These are phyloP conservation scores for Parazoanthus atlanticus DNA, from an alignment of 92 coral and sea anemone species.

Conservation along the genomic window DNA sequence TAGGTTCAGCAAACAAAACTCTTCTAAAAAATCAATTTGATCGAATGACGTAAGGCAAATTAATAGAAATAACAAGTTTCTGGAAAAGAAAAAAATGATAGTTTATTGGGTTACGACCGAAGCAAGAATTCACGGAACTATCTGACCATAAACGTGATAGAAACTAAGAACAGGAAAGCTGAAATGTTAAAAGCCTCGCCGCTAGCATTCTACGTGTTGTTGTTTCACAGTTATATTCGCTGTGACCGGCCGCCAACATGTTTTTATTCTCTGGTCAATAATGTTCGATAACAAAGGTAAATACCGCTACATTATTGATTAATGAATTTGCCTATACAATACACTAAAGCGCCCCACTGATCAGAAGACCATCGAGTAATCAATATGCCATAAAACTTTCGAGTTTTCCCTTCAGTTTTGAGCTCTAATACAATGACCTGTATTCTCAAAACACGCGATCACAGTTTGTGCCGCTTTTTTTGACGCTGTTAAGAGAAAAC, in stretches of 20 bases:
- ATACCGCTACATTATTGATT: slow-evolving; percentile 46
- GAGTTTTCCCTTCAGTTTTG: slow-evolving; percentile 19
- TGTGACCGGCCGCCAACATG: slow-evolving; percentile 27
- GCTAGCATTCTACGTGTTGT: slow-evolving; percentile 4
- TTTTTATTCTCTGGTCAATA: slow-evolving; percentile 20
- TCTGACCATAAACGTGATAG: background rate
- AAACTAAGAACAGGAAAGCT: background rate
- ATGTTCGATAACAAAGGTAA: slow-evolving; percentile 20
- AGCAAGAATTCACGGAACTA: background rate
- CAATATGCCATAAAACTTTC: slow-evolving; percentile 24
- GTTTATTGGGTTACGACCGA: background rate
- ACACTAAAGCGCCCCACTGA: slow-evolving; percentile 33
- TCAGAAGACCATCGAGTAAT: slow-evolving; percentile 7
- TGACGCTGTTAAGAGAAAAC: background rate
- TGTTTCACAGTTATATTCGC: background rate
- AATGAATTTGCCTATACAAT: slow-evolving; percentile 49
- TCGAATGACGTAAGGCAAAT: background rate
- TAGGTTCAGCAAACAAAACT: slow-evolving; percentile 6
- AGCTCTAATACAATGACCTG: background rate
- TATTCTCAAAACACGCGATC: slow-evolving; percentile 14
- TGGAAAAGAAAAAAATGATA: background rate
- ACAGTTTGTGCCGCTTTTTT: background rate
- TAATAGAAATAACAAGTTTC: background rate
- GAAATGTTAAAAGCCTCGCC: background rate
- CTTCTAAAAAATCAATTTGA: slow-evolving; percentile 1